Evolutionary conservation across 2,797 vertebrate species (phyloP), one percentile per base, ranked within the genome.

Genomic region (Myiotriccus ornatus): DNA sequence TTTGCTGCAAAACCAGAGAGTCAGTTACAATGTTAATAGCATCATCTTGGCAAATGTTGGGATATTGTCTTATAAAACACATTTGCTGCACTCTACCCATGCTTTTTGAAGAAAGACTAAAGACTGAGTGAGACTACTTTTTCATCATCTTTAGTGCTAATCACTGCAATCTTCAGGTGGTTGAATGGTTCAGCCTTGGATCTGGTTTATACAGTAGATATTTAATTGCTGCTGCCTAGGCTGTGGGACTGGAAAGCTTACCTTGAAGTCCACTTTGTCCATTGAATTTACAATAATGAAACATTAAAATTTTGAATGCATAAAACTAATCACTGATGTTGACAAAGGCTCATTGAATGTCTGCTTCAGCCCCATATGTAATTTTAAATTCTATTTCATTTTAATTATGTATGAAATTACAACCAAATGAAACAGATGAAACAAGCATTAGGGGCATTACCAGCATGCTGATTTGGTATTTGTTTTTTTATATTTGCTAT

Each of bases 331-430:
- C 67, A 80, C 41, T 57, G 17, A 75, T 89, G 35, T 92, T 90
- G 68, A 71, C 74, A 90, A 93, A 69, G 49, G 17, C 32, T 89
- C 64, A 68, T 28, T 83, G 64, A 76, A 93, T 74, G 24, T 47
- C 80, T 81, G 28, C 28, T 85, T 87, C 68, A 70, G 34, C 14
- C 13, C 34, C 14, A 20, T 70, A 83, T 44, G 52, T 52, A 88
- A 92, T 79, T 85, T 89, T 89, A 90, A 93, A 81, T 89, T 93
- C 57, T 60, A 55, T 91, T 92, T 83, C 8, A 59, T 77, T 92
- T 95, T 84, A 90, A 94, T 91, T 74, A 75, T 69, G 32, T 87
- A 80, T 75, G 27, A 92, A 93, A 87, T 71, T 74, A 56, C 57
- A 92, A 44, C 1, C 0, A 90, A 92, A 89, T 77, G 41, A 89